A percentile compares a stretch with the other conserved stretches of the same genome.
Conservation (phyloP, 1,140 invertebrate species). For the Gonioctena quinquepunctata region DNA sequence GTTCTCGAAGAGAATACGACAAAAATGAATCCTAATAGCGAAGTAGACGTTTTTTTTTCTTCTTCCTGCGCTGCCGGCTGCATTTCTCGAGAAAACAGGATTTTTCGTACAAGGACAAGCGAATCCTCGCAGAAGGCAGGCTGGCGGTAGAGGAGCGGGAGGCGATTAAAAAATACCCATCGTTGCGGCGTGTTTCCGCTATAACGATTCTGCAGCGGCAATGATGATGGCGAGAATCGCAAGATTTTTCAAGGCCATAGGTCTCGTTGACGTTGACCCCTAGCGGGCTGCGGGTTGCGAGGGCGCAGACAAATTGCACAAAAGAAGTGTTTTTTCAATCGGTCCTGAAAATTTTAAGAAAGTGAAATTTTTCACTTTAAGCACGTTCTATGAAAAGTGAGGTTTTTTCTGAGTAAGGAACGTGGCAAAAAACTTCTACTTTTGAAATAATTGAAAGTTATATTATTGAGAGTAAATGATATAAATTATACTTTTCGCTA, state of each 20-base stretch:
- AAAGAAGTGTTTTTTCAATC: no score
- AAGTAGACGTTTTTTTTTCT: background rate
- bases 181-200: slow-evolving; percentile 11
- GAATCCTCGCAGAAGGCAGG: background rate
- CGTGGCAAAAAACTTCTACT: no score
- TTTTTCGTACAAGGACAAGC: slow-evolving; percentile 10
- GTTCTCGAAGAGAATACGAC: no score
- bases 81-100: slow-evolving; percentile 9
- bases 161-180: slow-evolving; percentile 1
- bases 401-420: no score
- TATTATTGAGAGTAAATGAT: no score
- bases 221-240: slow-evolving; percentile 12
- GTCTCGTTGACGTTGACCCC: slow-evolving; percentile 8
- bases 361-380: no score
- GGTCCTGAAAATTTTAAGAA: no score
- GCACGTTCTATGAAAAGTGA: no score
- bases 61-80: background rate
- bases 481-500: no score
- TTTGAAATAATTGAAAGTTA: no score
- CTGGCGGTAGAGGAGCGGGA: background rate
- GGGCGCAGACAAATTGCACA: background rate
- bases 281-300: slow-evolving; percentile 1
- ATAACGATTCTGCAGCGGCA: slow-evolving; percentile 1
- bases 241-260: slow-evolving; percentile 13
- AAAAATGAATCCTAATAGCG: background rate